Evolutionary conservation across 2,113 vertebrate genomes (phyloP).

Genomic region (Hippocampus barbouri): DNA sequence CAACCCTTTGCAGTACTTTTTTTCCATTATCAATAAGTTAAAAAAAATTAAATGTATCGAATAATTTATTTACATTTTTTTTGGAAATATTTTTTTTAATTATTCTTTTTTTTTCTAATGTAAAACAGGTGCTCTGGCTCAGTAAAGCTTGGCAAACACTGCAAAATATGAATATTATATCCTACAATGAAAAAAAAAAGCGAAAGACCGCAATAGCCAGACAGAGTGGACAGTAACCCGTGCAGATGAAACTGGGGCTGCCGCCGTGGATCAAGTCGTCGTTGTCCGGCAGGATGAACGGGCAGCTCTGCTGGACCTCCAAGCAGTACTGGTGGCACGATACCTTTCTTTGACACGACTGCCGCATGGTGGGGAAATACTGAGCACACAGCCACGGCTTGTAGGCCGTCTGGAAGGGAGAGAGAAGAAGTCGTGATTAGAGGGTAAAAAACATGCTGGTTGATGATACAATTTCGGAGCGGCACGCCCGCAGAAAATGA

Average conservation of each 20-base stretch:
- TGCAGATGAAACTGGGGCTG: slow-evolving; percentile 98
- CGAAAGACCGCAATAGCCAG: not conserved
- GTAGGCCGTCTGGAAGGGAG: slow-evolving; percentile 85
- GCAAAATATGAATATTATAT: no score
- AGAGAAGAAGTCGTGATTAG: slow-evolving; percentile 10
- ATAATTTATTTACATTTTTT: no score
- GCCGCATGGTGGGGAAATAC: slow-evolving; percentile 94
- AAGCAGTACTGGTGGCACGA: slow-evolving; percentile 98
- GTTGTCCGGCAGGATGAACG: slow-evolving; percentile 97
- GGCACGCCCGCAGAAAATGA: not conserved
- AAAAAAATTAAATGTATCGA: no score
- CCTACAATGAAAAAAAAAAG: no score
- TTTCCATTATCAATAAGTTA: not conserved
- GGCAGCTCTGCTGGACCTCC: slow-evolving; percentile 97
- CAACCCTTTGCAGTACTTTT: not conserved
- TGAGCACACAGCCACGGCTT: slow-evolving; percentile 99
- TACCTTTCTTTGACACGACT: slow-evolving; percentile 89
- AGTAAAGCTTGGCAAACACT: slow-evolving; percentile 6
- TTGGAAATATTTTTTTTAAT: no score
- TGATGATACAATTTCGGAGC: not conserved
- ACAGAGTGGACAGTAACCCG: slow-evolving; percentile 74
- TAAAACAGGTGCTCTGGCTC: not conserved
- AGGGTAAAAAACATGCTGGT: slow-evolving; percentile 19
- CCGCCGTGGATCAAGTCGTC: slow-evolving; percentile 97
- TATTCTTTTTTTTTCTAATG: not conserved